phyloP scores from a whole-genome alignment of 2,888 invertebrate species.

The Entomobrya multifasciata region DNA sequence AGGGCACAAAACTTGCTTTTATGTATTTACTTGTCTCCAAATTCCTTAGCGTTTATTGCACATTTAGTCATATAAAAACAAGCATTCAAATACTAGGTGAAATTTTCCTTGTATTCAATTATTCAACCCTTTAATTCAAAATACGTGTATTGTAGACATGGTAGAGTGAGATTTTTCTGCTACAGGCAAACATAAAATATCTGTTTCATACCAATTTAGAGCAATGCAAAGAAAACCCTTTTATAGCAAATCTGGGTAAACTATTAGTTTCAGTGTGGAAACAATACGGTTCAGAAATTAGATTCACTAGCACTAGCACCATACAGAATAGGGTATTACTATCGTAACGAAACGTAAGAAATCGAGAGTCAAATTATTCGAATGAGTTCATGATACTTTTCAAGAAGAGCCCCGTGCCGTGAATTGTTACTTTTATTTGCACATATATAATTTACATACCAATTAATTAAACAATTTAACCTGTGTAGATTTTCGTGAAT shows the following conservation, averaged over 20 bases:
- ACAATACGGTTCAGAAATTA: background rate
- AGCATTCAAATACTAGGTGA: conserved; percentile 20
- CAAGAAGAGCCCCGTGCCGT: no score
- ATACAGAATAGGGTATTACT: no score
- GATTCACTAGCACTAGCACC: background rate
- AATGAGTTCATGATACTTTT: no score
- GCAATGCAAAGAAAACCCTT: background rate
- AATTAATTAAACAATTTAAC: no score
- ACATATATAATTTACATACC: no score
- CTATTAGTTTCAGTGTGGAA: background rate
- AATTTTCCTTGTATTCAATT: background rate
- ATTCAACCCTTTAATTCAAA: background rate
- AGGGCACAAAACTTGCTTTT: background rate
- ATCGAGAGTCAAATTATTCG: no score
- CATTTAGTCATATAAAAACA: background rate
- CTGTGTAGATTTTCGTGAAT: no score
- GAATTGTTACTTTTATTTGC: no score
- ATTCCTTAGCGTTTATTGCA: conserved; percentile 2
- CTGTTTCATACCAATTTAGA: background rate
- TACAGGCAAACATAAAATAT: no score
- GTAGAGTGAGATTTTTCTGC: background rate
- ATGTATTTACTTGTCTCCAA: conserved; percentile 4
- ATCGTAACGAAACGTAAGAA: no score
- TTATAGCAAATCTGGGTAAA: background rate
- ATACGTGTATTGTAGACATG: background rate